Conservation (phyloP, 2,888 invertebrate species). For the Drosophila silvestris region DNA sequence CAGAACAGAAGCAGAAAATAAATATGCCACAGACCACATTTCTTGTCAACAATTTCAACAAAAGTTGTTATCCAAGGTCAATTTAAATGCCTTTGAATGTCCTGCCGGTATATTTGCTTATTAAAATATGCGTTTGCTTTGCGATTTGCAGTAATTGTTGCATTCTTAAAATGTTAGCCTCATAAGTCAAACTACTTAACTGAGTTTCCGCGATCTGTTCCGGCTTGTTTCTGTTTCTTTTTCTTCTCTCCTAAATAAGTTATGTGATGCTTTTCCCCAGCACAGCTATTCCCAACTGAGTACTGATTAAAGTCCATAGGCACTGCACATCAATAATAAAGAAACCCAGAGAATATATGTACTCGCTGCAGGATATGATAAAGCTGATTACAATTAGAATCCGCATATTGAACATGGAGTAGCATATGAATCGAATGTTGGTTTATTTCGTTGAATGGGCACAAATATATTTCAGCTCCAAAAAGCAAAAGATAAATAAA, state of each 20-base stretch:
- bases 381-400: constrained; percentile 13
- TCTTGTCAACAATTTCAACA: too few relatives aligned
- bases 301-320: neutral
- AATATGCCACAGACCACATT: neutral
- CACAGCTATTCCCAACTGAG: neutral
- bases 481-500: neutral
- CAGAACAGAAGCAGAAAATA: neutral
- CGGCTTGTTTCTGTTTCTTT: neutral
- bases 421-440: constrained; percentile 5
- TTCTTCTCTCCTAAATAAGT: neutral
- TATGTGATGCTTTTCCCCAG: neutral
- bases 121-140: neutral
- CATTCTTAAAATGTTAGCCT: constrained; percentile 1
- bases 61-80: neutral
- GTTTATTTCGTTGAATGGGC: constrained; percentile 7
- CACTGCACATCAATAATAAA: too few relatives aligned
- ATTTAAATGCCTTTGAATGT: neutral
- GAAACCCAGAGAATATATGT: neutral
- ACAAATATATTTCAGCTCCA: neutral
- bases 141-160: neutral
- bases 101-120: neutral
- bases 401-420: neutral
- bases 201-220: neutral
- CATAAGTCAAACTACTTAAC: neutral
- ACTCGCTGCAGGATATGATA: neutral